Evolutionary conservation across 2,113 vertebrate species (phyloP), one percentile per base, ranked within the genome.

Genomic region (Ciconia stormi): DNA sequence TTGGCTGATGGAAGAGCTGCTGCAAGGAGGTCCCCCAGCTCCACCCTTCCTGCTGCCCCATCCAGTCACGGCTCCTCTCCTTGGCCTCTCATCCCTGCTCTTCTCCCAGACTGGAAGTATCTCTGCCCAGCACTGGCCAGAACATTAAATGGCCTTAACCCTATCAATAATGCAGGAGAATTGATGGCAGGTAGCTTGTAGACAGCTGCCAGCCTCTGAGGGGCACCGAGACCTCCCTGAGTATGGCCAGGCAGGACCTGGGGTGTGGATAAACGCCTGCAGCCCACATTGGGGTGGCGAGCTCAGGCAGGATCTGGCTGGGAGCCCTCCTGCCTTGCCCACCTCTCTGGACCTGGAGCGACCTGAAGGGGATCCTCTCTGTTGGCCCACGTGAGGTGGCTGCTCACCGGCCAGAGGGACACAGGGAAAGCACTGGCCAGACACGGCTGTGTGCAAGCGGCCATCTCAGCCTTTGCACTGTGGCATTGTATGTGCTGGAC

Each of bases 161-260:
- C 30, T 79, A 89, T 93, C 44, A 87, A 93, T 96, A 96, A 96
- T 93, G 81, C 89, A 94, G 59, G 26, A 72, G 56, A 66, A 95
- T 84, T 55, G 82, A 92, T 81, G 81, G 76, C 52, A 72, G 81
- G 61, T 78, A 71, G 27, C 88, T 42, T 58, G 38, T 40, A 85
- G 69, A 30, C 18, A 78, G 88, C 84, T 82, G 56, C 61, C 69
- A 56, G 56, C 14, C 50, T 40, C 66, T 19, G 21, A 82, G 49
- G 73, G 63, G 10, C 87, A 62, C 52, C 5, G 6, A 29, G 56
- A 56, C 69, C 56, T 66, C 67, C 17, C 36, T 46, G 34, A 42
- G 27, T 7, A 46, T 42, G 46, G 32, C 34, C 56, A n/a, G 63
- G 73, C 53, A 80, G 42, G 78, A 38, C 11, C 29, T 52, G 52